These are phyloP conservation scores for Drosophila phalerata DNA, from an alignment of 2,888 invertebrate species.

Conservation along the genomic window DNA sequence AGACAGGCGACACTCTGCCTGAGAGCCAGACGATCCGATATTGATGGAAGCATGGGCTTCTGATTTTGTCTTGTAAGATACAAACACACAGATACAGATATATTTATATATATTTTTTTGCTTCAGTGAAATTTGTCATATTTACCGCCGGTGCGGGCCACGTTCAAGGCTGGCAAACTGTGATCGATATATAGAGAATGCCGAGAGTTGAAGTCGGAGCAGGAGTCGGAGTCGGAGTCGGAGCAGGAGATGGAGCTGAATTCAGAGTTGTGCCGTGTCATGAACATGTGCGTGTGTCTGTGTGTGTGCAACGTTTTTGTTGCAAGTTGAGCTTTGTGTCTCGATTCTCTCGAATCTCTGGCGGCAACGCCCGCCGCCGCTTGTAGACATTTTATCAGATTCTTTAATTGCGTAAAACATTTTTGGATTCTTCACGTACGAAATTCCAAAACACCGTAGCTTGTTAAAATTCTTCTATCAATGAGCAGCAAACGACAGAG, in stretches of 20 bases:
- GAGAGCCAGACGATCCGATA: conserved; percentile 61
- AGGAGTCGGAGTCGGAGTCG: conserved; percentile 18
- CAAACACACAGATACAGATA: conserved; percentile 17
- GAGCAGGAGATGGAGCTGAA: conserved; percentile 14
- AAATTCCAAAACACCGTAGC: conserved; percentile 80
- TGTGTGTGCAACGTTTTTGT: conserved; percentile 24
- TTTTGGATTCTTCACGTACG: conserved; percentile 82
- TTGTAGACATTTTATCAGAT: conserved; percentile 82
- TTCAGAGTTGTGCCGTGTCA: conserved; percentile 44
- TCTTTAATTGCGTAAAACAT: conserved; percentile 82
- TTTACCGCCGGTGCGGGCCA: conserved; percentile 61
- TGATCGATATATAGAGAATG: conserved; percentile 68
- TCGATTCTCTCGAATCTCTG: conserved; percentile 27
- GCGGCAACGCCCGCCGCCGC: conserved; percentile 68
- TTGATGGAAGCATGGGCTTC: conserved; percentile 73
- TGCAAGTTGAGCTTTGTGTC: conserved; percentile 22
- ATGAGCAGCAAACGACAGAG: conserved; percentile 66
- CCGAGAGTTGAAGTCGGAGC: conserved; percentile 15
- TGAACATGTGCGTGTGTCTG: too few relatives aligned
- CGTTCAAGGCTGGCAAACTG: conserved; percentile 46
- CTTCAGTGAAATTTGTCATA: conserved; percentile 73
- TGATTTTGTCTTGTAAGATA: conserved; percentile 68
- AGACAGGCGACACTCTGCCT: conserved; percentile 53
- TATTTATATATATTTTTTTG: conserved; percentile 24
- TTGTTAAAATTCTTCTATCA: conserved; percentile 82